Evolutionary conservation across 1,140 invertebrate genomes (phyloP), one percentile per base, ranked within the genome.

Genomic region (Drosophila sproati): DNA sequence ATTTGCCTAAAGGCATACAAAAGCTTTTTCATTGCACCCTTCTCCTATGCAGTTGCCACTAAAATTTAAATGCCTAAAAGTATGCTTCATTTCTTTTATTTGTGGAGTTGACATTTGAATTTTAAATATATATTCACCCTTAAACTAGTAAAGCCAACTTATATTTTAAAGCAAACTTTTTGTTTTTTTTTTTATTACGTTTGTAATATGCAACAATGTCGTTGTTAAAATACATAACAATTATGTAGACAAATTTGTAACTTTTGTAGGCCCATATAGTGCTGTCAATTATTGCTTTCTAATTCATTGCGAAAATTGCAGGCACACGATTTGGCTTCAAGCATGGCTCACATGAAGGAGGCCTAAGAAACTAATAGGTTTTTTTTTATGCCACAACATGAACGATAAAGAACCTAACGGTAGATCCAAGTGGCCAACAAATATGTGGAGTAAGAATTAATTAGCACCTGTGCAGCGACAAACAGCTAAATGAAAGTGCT

Each of bases 401-500:
- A 55, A 56, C 12, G 52, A 56, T 77, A 60, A 66, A 77, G 70
- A 73, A 73, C 51, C 32, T 80, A 89, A 85, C 77, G 85, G 85
- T 71, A 85, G 71, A 76, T 78, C 43, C 31, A 56, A 20, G 12
- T 39, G 37, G 2, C 8, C 8, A 66, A 20, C 20, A 20, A 20
- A 70, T 75, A 89, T 89, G 85, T 89, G 85, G 85, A 89, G 75
- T 89, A 89, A 89, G 80, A 89, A 81, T 74, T 78, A 55, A 89
- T 89, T 89, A 89, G 63, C 85, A 89, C 86, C 78, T 69, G 43
- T 20, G n/a, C 60, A 45, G 51, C 39, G 73, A 63, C 75, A 75
- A 20, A 75, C 48, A 73, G 47, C 86, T 72, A 89, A 89, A 89
- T 89, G 85, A 89, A 89, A 89, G 85, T 89, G 85, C 85, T 88